Base-by-base conservation (phyloP, 2,888 invertebrate genomes). In the Apodemia zela region DNA sequence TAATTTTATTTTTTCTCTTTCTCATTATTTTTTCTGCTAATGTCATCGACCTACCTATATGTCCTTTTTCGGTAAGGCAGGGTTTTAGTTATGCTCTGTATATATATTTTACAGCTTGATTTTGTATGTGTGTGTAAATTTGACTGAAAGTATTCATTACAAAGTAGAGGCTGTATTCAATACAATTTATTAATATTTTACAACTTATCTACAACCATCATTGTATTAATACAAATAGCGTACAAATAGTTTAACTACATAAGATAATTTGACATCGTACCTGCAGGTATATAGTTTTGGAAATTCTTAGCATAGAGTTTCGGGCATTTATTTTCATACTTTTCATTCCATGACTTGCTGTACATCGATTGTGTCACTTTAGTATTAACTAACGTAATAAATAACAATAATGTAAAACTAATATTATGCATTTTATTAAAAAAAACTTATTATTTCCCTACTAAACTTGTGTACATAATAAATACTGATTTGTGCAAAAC, bases 251-350 rank as follows among this genome's bases (percentile, higher is more conserved):
- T 1, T 38, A 38, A 33, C 6, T 33, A 7, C 2, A 6, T 35
- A 7, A 6, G 11, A 10, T 11, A 38, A 38, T 11, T 11, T 38
- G 11, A 45, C 54, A 18, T 33, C 89, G 93, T 89, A 83, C 93
- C 93, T 62, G 87, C 85, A 68, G 94, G 94, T 61, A 92, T 88
- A 75, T 88, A 93, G 72, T 93, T 93, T 33, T 88, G 82, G 69
- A 93, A 93, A 74, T 93, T 90, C 73, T 85, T 91, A 3, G 92
- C 93, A 75, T 90, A 93, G 33, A 93, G 76, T 70, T 89, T 91
- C 0, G 93, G 92, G 71, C 94, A 94, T 64, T 91, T 82, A 71
- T 88, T 88, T 75, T 90, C 93, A 75, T 89, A 89, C 72, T 88
- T 90, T 64, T 90, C 89, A 75, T 73, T 85, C 89, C 90, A 92